Percentiles rank a stretch among this genome's conserved stretches.
These are phyloP conservation scores for Cosmorhoe ocellata DNA, from an alignment of 2,888 invertebrate genomes.

Conservation along the genomic window DNA sequence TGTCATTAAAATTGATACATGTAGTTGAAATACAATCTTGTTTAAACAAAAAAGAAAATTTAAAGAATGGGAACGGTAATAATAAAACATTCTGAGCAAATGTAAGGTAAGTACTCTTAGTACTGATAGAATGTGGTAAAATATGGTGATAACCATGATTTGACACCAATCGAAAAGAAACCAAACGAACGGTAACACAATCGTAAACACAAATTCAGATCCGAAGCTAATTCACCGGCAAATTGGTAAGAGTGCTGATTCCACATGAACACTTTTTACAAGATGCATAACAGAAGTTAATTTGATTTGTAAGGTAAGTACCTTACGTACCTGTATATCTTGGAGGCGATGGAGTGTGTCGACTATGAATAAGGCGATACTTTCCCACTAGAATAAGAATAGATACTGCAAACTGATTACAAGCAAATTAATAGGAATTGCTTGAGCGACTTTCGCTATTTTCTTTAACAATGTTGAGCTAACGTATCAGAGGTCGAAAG, in stretches of 20 bases:
- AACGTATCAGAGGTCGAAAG: not conserved
- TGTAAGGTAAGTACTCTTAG: not conserved
- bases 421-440: constrained; percentile 24
- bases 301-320: constrained; percentile 36
- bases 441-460: constrained; percentile 25
- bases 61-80: too few relatives aligned
- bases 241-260: constrained; percentile 60
- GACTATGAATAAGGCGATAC: constrained; percentile 42
- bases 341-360: constrained; percentile 40
- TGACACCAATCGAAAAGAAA: constrained; percentile 45
- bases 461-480: constrained; percentile 7
- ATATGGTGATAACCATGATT: constrained; percentile 45
- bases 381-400: constrained; percentile 39
- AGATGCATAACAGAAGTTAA: constrained; percentile 47
- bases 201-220: constrained; percentile 50
- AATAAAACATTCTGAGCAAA: too few relatives aligned
- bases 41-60: too few relatives aligned
- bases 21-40: too few relatives aligned
- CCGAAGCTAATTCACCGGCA: constrained; percentile 55
- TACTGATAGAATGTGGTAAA: constrained; percentile 1
- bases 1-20: too few relatives aligned
- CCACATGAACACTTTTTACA: constrained; percentile 49
- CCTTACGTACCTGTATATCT: constrained; percentile 27
- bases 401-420: constrained; percentile 19
- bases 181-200: constrained; percentile 52